Conservation (phyloP, 2,888 invertebrate species). For the Caenorhabditis plicata region DNA sequence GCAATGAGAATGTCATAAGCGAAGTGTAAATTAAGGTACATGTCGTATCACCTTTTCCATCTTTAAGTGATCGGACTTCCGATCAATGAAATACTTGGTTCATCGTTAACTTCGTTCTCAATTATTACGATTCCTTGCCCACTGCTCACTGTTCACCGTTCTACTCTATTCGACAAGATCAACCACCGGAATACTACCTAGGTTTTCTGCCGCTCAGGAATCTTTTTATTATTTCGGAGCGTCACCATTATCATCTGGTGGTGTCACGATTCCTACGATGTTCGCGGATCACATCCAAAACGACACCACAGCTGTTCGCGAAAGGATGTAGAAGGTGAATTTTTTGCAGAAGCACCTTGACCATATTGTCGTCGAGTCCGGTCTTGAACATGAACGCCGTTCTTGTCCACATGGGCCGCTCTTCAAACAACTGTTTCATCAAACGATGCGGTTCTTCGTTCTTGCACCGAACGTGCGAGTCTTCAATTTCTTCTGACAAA, state of each 20-base stretch:
- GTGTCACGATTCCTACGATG: conserved; percentile 76
- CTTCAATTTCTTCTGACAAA: conserved; percentile 48
- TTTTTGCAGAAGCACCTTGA: conserved; percentile 84
- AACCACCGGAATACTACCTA: too few relatives aligned
- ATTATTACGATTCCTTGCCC: too few relatives aligned
- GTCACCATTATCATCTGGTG: conserved; percentile 75
- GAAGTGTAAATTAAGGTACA: too few relatives aligned
- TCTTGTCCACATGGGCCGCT: conserved; percentile 86
- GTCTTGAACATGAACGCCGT: conserved; percentile 72
- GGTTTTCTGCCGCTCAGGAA: too few relatives aligned
- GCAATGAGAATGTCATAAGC: too few relatives aligned
- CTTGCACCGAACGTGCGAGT: conserved; percentile 54
- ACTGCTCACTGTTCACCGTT: too few relatives aligned
- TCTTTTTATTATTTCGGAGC: too few relatives aligned
- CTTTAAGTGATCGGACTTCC: too few relatives aligned
- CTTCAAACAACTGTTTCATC: conserved; percentile 75
- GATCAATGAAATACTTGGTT: too few relatives aligned
- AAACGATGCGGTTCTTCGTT: conserved; percentile 52
- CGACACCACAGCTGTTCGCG: conserved; percentile 87
- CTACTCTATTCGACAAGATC: too few relatives aligned
- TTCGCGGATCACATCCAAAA: conserved; percentile 88
- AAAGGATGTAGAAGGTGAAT: conserved; percentile 81
- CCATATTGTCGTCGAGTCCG: conserved; percentile 52
- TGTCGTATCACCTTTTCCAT: too few relatives aligned
- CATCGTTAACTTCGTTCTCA: too few relatives aligned